These are phyloP conservation scores for Calidris pugnax DNA, from an alignment of 2,113 vertebrate genomes.

Conservation along the genomic window DNA sequence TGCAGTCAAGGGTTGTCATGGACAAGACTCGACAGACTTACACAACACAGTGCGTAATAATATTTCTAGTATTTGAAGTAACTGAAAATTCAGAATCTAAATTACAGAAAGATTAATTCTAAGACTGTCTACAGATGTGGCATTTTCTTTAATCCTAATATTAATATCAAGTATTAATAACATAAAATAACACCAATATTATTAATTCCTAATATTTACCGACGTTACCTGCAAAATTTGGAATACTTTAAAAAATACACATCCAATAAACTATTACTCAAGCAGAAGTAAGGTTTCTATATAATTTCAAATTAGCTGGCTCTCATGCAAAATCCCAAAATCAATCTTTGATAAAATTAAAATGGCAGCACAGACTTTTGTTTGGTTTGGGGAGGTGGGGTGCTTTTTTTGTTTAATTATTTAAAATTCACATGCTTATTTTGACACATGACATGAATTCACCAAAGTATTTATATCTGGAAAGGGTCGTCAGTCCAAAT, in stretches of 20 bases:
- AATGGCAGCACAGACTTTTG: not conserved
- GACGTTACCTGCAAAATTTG: not conserved
- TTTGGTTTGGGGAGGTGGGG: not conserved
- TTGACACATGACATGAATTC: not conserved
- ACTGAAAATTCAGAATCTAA: not conserved
- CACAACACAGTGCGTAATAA: not conserved
- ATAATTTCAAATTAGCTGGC: not conserved
- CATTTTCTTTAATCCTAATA: not conserved
- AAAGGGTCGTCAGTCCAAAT: not conserved
- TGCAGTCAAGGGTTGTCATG: rapidly evolving
- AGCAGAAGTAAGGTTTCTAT: not conserved
- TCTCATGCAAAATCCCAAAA: not conserved
- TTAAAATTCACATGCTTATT: not conserved
- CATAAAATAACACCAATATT: not conserved
- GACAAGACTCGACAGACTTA: not conserved
- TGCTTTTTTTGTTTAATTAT: not conserved
- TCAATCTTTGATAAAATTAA: not conserved
- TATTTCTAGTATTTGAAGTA: not conserved
- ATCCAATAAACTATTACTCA: not conserved
- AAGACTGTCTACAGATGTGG: not conserved
- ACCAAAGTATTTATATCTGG: not conserved
- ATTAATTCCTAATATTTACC: not conserved
- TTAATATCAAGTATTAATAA: not conserved
- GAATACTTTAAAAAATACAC: not conserved
- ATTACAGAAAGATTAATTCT: not conserved